These are phyloP conservation scores for Mylabris phalerata DNA, from an alignment of 1,140 invertebrate genomes.

Conservation along the genomic window DNA sequence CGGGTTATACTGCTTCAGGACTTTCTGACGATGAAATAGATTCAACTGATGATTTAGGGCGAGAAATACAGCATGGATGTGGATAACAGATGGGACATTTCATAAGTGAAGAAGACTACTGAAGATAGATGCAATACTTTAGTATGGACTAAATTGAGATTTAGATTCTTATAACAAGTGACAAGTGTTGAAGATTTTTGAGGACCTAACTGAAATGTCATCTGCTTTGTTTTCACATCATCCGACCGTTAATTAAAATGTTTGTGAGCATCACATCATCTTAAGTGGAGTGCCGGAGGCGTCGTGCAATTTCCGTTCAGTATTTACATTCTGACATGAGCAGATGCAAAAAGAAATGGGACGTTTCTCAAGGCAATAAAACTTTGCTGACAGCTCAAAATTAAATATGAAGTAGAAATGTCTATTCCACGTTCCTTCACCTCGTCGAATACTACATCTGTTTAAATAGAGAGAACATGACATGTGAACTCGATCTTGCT, in stretches of 20 bases:
- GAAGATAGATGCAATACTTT: not conserved
- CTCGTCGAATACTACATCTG: too few species aligned
- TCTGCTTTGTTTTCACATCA: not conserved
- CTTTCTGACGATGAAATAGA: not conserved
- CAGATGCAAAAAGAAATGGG: conserved; percentile 31
- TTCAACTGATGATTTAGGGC: too few species aligned
- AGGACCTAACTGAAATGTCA: not conserved
- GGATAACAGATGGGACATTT: not conserved
- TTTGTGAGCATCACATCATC: conserved; percentile 13
- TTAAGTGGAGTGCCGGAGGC: conserved; percentile 25
- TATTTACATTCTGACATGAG: conserved; percentile 27
- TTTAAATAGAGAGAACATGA: too few species aligned
- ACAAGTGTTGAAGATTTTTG: not conserved
- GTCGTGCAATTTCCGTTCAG: conserved; percentile 29
- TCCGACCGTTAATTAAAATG: conserved; percentile 10
- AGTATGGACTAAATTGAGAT: not conserved
- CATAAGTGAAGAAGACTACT: not conserved
- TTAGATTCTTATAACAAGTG: not conserved
- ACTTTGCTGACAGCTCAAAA: conserved; percentile 35
- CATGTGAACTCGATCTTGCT: too few species aligned
- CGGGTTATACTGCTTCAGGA: not conserved
- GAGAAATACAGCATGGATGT: not conserved
- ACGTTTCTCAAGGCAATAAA: conserved; percentile 33
- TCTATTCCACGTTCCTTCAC: conserved; percentile 10
- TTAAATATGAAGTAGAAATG: conserved; percentile 38